phyloP scores from a whole-genome alignment of 2,113 vertebrate species.

The Rhinopomastus cyanomelas region DNA sequence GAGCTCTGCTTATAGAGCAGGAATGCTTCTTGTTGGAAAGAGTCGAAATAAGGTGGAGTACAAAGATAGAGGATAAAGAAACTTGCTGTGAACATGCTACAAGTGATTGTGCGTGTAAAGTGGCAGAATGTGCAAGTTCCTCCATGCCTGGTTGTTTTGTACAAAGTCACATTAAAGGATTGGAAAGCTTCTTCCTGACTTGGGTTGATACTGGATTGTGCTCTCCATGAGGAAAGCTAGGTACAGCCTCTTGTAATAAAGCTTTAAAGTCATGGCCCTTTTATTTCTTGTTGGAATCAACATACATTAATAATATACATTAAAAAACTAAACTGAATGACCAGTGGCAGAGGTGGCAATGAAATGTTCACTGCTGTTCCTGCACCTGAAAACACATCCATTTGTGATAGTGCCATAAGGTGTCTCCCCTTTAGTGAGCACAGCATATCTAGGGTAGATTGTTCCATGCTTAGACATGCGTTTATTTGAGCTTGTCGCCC shows the following conservation, averaged over 20 bases:
- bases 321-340: neutral
- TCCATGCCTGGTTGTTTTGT: neutral
- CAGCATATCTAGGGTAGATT: neutral
- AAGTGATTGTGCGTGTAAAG: rapidly evolving
- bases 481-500: conserved; percentile 43
- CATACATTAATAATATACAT: neutral
- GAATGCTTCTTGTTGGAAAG: neutral
- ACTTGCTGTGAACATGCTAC: neutral
- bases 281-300: neutral
- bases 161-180: neutral
- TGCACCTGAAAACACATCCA: neutral
- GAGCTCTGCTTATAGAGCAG: neutral
- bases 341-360: neutral
- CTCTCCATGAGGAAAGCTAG: neutral
- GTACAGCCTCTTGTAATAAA: neutral
- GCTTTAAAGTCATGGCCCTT: neutral
- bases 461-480: conserved; percentile 39
- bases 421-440: neutral
- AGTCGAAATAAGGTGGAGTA: neutral
- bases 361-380: neutral
- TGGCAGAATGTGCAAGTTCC: neutral
- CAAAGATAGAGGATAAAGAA: neutral
- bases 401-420: neutral
- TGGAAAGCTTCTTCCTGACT: neutral
- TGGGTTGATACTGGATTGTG: neutral